Evolutionary conservation across 1,140 invertebrate species (phyloP).

Genomic region (Brachystomella parvula): DNA sequence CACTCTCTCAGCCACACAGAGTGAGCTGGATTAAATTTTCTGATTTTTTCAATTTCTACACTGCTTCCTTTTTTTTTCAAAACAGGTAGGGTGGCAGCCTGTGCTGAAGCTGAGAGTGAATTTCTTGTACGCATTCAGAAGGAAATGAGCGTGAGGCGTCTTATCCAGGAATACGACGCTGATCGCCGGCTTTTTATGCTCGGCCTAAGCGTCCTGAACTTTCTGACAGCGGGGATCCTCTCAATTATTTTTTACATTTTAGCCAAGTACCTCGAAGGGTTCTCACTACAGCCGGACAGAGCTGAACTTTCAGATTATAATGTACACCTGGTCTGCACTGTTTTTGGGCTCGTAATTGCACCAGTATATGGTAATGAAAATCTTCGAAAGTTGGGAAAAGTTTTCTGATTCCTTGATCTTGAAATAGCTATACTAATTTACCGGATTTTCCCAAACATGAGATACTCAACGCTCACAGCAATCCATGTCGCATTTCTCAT

Average conservation of each 20-base stretch:
- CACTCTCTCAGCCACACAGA: too few species aligned
- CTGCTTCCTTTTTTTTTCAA: too few species aligned
- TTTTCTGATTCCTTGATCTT: not conserved
- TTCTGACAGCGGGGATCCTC: not conserved
- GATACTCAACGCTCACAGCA: not conserved
- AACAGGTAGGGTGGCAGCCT: too few species aligned
- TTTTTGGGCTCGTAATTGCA: not conserved
- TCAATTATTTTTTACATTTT: constrained; percentile 2
- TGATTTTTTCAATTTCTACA: too few species aligned
- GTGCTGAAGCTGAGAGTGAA: not conserved
- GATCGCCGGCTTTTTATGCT: not conserved
- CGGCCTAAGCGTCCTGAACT: not conserved
- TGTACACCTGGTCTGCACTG: constrained; percentile 5
- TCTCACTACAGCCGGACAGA: constrained; percentile 3
- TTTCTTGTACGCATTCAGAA: not conserved
- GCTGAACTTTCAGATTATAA: not conserved
- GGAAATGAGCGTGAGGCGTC: too few species aligned
- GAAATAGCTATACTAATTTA: constrained; percentile 4
- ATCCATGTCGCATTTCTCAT: not conserved
- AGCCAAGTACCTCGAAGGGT: not conserved
- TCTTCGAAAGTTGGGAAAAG: not conserved
- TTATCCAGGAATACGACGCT: not conserved
- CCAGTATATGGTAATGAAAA: constrained; percentile 1
- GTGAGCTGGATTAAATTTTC: too few species aligned
- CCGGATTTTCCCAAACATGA: not conserved